Conservation (phyloP, 2,888 invertebrate genomes). For the Calameuta pallipes region DNA sequence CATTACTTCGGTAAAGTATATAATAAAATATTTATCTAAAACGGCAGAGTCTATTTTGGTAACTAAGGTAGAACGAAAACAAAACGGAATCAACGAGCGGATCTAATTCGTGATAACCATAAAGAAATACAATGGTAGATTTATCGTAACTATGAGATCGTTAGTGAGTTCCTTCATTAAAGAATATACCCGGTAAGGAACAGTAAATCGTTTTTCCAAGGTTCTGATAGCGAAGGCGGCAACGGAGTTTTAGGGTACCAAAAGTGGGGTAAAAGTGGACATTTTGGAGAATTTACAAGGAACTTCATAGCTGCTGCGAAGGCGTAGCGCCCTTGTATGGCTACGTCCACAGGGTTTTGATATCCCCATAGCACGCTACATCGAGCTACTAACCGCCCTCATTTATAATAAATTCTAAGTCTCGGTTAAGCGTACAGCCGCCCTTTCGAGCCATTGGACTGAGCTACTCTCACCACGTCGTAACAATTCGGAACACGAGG, state of each 20-base stretch:
- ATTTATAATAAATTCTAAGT: conserved; percentile 40
- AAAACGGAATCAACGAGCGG: neutral
- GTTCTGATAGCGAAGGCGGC: neutral
- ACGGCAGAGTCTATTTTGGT: neutral
- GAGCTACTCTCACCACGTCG: conserved; percentile 13
- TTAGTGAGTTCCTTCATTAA: too few relatives aligned
- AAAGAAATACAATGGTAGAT: neutral
- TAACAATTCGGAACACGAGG: conserved; percentile 6
- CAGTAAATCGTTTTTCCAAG: neutral
- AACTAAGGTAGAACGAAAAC: neutral
- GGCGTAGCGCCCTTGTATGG: neutral
- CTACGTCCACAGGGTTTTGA: conserved; percentile 29
- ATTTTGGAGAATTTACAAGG: neutral
- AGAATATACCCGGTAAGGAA: neutral
- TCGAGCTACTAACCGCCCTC: conserved; percentile 27
- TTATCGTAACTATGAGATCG: neutral
- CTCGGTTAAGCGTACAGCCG: conserved; percentile 32
- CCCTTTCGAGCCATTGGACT: conserved; percentile 4
- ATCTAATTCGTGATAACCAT: neutral
- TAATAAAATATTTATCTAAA: neutral
- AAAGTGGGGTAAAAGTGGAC: neutral
- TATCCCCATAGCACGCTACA: conserved; percentile 31
- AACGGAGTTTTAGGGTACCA: neutral
- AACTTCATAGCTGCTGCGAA: neutral
- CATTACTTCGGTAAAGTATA: neutral